phyloP scores from a whole-genome alignment of 2,113 vertebrate species.

The Garra rufa region DNA sequence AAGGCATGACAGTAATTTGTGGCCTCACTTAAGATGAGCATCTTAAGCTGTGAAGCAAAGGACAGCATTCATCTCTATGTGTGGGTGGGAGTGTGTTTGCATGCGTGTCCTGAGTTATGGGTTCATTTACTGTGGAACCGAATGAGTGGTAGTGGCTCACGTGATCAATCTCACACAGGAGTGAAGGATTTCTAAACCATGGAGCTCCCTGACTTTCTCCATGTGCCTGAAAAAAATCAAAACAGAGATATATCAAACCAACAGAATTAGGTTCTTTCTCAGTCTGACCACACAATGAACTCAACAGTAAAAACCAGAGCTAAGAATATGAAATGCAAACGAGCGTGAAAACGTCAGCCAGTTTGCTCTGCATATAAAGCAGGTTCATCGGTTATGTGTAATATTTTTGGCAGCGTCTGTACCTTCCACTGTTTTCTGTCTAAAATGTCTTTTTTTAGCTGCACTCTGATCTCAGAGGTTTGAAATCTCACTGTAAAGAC shows the following conservation, averaged over 20 bases:
- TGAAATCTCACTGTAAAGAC: constrained; percentile 23
- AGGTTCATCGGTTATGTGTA: background rate
- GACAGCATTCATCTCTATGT: background rate
- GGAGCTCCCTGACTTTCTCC: constrained; percentile 81
- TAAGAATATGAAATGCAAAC: constrained; percentile 7
- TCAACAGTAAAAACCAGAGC: constrained; percentile 7
- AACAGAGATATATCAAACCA: constrained; percentile 38
- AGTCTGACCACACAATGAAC: constrained; percentile 3
- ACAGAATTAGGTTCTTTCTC: background rate
- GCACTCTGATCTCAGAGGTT: constrained; percentile 9
- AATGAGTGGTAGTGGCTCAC: constrained; percentile 44
- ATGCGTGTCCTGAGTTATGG: constrained; percentile 35
- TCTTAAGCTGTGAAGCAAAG: constrained; percentile 19
- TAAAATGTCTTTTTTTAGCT: constrained; percentile 1
- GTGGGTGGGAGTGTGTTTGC: background rate
- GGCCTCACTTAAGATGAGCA: constrained; percentile 37
- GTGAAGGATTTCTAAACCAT: constrained; percentile 86
- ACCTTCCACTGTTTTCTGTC: constrained; percentile 17
- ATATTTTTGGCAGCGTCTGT: constrained; percentile 17
- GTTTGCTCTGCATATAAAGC: constrained; percentile 8
- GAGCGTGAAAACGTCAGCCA: background rate
- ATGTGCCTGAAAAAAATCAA: constrained; percentile 78
- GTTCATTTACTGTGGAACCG: background rate
- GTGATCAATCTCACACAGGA: constrained; percentile 77
- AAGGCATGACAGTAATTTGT: constrained; percentile 28